A percentile compares a stretch with the other conserved stretches of the same genome.
Evolutionary conservation across 2,113 vertebrate genomes (phyloP).

Genomic region (Alexandromys fortis): DNA sequence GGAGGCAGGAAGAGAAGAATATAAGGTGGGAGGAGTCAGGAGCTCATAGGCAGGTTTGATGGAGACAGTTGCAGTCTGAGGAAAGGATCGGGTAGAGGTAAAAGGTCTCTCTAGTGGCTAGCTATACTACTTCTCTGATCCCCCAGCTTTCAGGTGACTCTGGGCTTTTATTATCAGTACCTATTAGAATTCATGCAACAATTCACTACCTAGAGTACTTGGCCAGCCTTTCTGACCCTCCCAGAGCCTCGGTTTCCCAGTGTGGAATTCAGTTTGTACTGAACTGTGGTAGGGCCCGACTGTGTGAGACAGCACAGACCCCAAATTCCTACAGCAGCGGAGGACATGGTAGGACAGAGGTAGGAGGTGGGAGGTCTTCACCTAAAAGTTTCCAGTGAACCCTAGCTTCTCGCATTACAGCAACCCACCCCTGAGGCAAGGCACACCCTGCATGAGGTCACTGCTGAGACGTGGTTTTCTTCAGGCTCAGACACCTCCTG

Average conservation of each 20-base stretch:
- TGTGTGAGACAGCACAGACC: not conserved
- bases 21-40: too few relatives aligned
- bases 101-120: too few relatives aligned
- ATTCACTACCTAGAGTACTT: not conserved
- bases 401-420: not conserved
- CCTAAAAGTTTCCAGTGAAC: not conserved
- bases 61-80: too few relatives aligned
- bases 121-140: too few relatives aligned
- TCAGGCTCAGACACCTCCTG: conserved; percentile 65
- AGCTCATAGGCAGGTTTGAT: too few relatives aligned
- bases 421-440: fast-evolving
- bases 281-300: fast-evolving
- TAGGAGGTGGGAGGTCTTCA: not conserved
- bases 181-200: too few relatives aligned
- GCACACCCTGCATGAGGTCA: not conserved
- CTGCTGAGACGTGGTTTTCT: conserved; percentile 76
- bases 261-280: not conserved
- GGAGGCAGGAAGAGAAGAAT: too few relatives aligned
- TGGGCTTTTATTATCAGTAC: too few relatives aligned
- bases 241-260: not conserved
- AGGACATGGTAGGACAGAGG: not conserved
- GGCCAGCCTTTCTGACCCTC: not conserved
- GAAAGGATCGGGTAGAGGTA: too few relatives aligned
- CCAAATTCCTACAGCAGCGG: not conserved
- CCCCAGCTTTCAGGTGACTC: too few relatives aligned